Evolutionary conservation across 1,140 invertebrate genomes (phyloP), one percentile per base, ranked within the genome.

Genomic region (Eriosoma lanigerum): DNA sequence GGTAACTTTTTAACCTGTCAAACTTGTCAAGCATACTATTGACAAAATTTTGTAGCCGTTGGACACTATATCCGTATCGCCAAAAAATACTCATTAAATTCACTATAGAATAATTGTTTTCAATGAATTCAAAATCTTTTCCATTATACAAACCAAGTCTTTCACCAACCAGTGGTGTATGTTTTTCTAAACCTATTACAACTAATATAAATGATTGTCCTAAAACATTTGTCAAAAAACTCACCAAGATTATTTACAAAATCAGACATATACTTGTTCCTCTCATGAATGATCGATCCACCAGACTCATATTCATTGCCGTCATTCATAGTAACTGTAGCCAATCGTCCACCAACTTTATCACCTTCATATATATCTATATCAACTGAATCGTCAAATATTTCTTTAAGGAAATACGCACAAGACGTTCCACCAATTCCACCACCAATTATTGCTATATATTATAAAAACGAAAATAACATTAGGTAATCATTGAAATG

Each of bases 351-450:
- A 56, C 82, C 82, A 80, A 90, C 84, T 32, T 82, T 82, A 38
- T 84, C 82, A 50, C 83, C 83, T 82, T 90, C 89, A 85, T 85
- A 90, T 15, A 86, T 80, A 52, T 87, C 85, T 81, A 87, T 84
- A 10, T 80, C 46, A 9, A 84, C 83, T 17, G 83, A 83, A 82
- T 85, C 84, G 32, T 82, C 83, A 83, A 88, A 86, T 29, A 88
- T 81, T 82, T 89, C 83, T 29, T 85, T 83, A 12, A 89, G 82
- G 83, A 87, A 89, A 83, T 88, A 88, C 3, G 88, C 87, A 68
- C 86, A 83, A n/a, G 88, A 86, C 21, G 88, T 86, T 50, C 89
- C 89, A 81, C 89, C 87, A 75, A 89, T 86, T 6, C 89, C 89
- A 62, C 85, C 88, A 26, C 89, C 89, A 81, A 90, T 85, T 48